Evolutionary conservation across 2,113 vertebrate species (phyloP).

Genomic region (Mustelus asterias): DNA sequence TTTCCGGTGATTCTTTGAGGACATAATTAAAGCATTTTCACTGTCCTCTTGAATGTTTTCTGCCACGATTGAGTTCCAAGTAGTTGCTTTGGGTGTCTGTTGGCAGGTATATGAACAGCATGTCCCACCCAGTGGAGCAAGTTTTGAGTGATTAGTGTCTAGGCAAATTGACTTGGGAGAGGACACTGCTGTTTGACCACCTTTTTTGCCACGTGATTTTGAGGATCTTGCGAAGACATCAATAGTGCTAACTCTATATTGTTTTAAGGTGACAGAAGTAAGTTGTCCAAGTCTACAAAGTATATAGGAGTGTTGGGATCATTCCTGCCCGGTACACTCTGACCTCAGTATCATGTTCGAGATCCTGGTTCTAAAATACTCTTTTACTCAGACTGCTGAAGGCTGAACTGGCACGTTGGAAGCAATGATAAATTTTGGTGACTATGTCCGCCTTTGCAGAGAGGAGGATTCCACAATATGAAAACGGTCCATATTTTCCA

Average conservation of each 20-base stretch:
- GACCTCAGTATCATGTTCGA: neutral
- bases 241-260: neutral
- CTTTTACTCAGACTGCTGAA: no score
- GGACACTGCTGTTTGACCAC: no score
- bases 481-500: neutral
- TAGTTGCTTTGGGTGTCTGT: neutral
- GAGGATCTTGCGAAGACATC: neutral
- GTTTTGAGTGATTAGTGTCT: no score
- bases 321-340: neutral
- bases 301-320: neutral
- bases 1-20: no score
- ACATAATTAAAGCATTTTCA: no score
- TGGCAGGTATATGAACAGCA: neutral
- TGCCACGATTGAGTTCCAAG: no score
- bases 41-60: no score
- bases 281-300: neutral
- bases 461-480: neutral
- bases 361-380: neutral
- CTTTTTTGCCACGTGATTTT: neutral
- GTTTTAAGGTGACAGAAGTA: neutral
- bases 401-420: no score
- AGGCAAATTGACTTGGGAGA: neutral
- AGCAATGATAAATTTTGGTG: no score
- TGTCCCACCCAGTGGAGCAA: neutral
- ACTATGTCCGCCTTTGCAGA: no score